Percentiles rank a stretch among this genome's conserved stretches.
phyloP scores from a whole-genome alignment of 1,140 invertebrate species.

The Ruditapes philippinarum region DNA sequence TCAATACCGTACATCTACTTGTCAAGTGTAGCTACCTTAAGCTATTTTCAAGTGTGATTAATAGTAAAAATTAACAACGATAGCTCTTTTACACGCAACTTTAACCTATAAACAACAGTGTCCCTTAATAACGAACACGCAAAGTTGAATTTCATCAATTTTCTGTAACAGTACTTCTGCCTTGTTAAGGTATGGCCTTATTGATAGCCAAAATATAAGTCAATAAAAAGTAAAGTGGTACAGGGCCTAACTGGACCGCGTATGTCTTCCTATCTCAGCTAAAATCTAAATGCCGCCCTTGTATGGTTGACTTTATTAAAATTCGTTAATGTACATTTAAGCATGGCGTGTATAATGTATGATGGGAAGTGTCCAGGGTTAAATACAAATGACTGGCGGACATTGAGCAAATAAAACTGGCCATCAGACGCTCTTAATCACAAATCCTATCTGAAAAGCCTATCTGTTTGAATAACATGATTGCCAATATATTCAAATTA shows the following conservation, averaged over 20 bases:
- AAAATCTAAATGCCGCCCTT: not conserved
- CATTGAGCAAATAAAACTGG: too few species aligned
- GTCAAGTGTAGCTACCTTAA: not conserved
- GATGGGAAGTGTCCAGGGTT: not conserved
- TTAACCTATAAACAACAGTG: not conserved
- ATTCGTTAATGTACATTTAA: not conserved
- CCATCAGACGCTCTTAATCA: too few species aligned
- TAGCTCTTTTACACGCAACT: constrained; percentile 28
- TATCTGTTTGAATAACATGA: too few species aligned
- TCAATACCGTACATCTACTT: not conserved
- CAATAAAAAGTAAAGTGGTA: not conserved
- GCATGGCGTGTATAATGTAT: not conserved
- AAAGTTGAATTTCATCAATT: constrained; percentile 4
- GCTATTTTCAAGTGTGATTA: constrained; percentile 29
- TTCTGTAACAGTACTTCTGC: not conserved
- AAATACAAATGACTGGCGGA: too few species aligned
- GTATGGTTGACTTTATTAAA: not conserved
- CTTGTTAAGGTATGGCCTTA: not conserved
- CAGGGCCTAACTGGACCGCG: not conserved
- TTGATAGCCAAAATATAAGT: not conserved
- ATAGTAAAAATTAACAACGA: constrained; percentile 2
- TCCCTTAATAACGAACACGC: not conserved
- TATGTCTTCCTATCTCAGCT: not conserved
- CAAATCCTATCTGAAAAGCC: too few species aligned
- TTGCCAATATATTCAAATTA: too few species aligned